Base-by-base conservation (phyloP, 2,888 invertebrate genomes). In the Maniola hyperantus region DNA sequence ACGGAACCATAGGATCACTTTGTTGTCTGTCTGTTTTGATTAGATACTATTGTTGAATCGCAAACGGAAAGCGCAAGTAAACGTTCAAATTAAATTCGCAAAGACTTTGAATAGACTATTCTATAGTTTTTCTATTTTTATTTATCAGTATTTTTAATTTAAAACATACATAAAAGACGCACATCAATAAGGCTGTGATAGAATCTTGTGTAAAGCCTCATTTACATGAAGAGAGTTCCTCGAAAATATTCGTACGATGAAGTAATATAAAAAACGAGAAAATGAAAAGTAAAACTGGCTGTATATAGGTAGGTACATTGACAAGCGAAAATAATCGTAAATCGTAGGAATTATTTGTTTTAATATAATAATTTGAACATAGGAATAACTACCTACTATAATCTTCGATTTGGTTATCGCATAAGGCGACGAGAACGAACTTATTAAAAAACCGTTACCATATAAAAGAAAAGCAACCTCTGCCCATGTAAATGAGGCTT, bases 151-250 rank as follows among this genome's bases (percentile, higher is more conserved):
- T 53, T 54, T 36, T 33, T 53, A 64, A 57, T 60, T 62, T n/a
- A 34, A 76, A 76, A 78, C 75, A n/a, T n/a, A 79, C 74, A 73
- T 71, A 76, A 77, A 74, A 82, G 77, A 81, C 87, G 89, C 89
- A 89, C 90, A 91, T 90, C 88, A 88, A 83, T 75, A 80, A 79
- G 91, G 91, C 91, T 91, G 91, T 91, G 91, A 92, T 89, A 89
- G 82, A 78, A 80, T 78, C 79, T 77, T 82, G 81, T 84, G 81
- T 84, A 73, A 73, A 67, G 33, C 50, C 42, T 57, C 20, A n/a
- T 57, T 57, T 42, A 42, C 66, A 70, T 63, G 71, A 68, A 69
- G 15, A 55, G 2, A 39, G n/a, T 54, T 8, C 33, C 34, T 15
- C 7, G 34, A 33, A 6, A 7, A 6, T 7, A 18, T 7, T 48